Evolutionary conservation across 2,113 vertebrate genomes (phyloP).

Genomic region (Cinclus cinclus): DNA sequence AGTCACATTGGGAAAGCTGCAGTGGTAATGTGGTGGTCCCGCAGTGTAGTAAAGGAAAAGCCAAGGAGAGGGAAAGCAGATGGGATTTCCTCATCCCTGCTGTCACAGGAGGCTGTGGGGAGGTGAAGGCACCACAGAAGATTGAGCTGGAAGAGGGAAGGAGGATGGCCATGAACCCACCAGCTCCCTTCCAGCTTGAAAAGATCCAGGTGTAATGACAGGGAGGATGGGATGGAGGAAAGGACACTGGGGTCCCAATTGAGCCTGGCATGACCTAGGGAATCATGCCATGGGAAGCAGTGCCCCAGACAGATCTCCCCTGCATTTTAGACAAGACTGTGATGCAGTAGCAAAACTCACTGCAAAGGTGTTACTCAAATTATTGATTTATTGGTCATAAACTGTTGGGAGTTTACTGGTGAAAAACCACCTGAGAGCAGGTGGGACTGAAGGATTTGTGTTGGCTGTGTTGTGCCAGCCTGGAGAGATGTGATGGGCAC

Average conservation of each 20-base stretch:
- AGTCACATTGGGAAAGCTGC: neutral
- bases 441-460: neutral
- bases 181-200: neutral
- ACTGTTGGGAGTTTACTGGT: neutral
- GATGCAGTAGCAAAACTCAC: neutral
- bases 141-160: neutral
- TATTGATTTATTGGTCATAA: neutral
- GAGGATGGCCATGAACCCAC: neutral
- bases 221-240: rapidly evolving
- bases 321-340: neutral
- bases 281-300: rapidly evolving
- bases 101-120: neutral
- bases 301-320: neutral
- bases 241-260: neutral
- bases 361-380: neutral
- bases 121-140: neutral
- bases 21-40: rapidly evolving
- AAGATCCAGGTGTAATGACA: rapidly evolving
- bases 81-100: neutral
- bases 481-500: rapidly evolving
- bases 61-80: neutral
- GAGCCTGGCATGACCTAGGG: rapidly evolving
- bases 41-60: neutral
- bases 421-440: neutral
- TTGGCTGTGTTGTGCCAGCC: neutral